Evolutionary conservation across 2,797 vertebrate species (phyloP).

Genomic region (Manis pentadactyla): DNA sequence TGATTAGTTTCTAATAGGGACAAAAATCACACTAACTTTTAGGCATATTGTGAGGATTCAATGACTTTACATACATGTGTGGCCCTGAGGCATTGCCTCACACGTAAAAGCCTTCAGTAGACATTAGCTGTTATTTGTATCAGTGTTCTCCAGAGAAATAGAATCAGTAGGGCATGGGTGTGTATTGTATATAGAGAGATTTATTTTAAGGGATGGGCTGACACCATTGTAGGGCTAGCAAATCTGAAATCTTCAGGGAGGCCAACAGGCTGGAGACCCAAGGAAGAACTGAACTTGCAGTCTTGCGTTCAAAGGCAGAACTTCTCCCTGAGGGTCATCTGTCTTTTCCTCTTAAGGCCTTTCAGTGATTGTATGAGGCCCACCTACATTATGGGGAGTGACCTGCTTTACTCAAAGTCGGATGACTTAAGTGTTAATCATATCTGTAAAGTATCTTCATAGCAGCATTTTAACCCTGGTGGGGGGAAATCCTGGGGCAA

Average conservation of each 20-base stretch:
- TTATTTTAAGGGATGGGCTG: constrained; percentile 22
- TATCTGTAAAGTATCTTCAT: not conserved
- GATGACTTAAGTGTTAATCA: not conserved
- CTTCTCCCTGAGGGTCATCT: not conserved
- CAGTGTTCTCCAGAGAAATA: not conserved
- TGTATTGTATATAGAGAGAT: not conserved
- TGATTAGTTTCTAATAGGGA: not conserved
- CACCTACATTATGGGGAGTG: not conserved
- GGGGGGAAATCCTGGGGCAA: too few species aligned
- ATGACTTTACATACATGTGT: not conserved
- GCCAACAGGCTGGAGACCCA: not conserved
- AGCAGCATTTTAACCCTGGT: too few species aligned
- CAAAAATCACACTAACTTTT: not conserved
- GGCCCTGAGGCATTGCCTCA: not conserved
- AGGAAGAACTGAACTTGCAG: not conserved
- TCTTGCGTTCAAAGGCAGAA: not conserved
- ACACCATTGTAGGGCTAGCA: not conserved
- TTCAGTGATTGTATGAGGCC: not conserved
- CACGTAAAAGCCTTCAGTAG: not conserved
- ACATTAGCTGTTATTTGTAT: not conserved
- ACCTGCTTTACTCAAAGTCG: not conserved
- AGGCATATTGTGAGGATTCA: not conserved
- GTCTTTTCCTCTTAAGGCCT: not conserved
- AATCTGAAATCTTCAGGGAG: not conserved
- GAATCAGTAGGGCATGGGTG: not conserved